phyloP scores from a whole-genome alignment of 1,140 invertebrate species.

The Bombus impatiens region DNA sequence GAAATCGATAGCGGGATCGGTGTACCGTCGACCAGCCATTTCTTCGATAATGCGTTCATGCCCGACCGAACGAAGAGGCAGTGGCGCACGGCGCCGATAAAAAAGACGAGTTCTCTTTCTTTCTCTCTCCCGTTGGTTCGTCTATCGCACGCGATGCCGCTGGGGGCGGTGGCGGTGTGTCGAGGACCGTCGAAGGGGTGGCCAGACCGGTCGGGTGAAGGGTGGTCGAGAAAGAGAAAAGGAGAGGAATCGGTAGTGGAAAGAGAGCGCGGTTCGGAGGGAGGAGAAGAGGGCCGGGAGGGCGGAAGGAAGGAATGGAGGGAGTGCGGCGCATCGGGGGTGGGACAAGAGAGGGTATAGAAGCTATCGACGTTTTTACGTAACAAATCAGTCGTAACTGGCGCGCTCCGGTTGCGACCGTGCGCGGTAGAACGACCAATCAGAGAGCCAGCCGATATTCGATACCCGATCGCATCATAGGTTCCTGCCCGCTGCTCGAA shows the following conservation, averaged over 20 bases:
- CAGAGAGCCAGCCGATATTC: slow-evolving; percentile 81
- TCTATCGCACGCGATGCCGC: slow-evolving; percentile 64
- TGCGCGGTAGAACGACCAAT: slow-evolving; percentile 80
- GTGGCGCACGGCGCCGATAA: slow-evolving; percentile 80
- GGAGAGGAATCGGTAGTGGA: slow-evolving; percentile 42
- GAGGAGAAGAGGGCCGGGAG: slow-evolving; percentile 37
- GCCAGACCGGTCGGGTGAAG: slow-evolving; percentile 62
- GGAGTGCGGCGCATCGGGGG: slow-evolving; percentile 59
- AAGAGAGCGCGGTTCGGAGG: slow-evolving; percentile 39
- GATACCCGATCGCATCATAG: slow-evolving; percentile 83
- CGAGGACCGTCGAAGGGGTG: slow-evolving; percentile 68
- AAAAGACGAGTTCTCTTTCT: slow-evolving; percentile 74
- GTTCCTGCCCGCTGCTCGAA: slow-evolving; percentile 76
- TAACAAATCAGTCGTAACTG: slow-evolving; percentile 83
- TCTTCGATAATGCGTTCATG: slow-evolving; percentile 81
- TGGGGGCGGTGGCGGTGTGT: slow-evolving; percentile 72
- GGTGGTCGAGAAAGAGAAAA: slow-evolving; percentile 35
- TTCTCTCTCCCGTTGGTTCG: slow-evolving; percentile 64
- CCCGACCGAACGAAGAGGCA: slow-evolving; percentile 78
- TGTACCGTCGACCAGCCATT: slow-evolving; percentile 73
- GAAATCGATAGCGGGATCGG: slow-evolving; percentile 9
- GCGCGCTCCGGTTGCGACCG: slow-evolving; percentile 76
- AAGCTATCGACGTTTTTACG: slow-evolving; percentile 83
- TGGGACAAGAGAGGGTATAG: slow-evolving; percentile 75
- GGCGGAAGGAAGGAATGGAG: slow-evolving; percentile 47